These are phyloP conservation scores for Oxyruncus cristatus DNA, from an alignment of 2,113 vertebrate genomes.

Conservation along the genomic window DNA sequence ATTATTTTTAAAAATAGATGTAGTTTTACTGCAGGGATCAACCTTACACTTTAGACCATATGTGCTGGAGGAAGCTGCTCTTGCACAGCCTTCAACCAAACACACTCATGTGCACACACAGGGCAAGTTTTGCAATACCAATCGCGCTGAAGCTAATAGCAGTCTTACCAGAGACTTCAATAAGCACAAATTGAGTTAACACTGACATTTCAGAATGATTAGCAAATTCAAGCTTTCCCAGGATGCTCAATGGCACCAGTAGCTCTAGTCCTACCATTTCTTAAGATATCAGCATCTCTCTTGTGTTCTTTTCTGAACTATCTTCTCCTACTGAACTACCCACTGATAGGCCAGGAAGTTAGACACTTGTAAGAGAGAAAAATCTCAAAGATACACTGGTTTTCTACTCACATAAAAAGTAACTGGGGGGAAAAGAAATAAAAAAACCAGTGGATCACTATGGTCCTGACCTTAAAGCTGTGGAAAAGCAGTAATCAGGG, in stretches of 20 bases:
- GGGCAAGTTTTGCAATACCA: neutral
- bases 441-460: neutral
- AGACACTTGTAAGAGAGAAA: neutral
- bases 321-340: neutral
- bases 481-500: neutral
- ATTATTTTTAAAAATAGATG: conserved; percentile 64
- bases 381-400: neutral
- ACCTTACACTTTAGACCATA: neutral
- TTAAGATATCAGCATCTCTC: neutral
- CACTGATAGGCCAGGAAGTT: neutral
- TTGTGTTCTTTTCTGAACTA: neutral
- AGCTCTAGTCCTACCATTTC: neutral
- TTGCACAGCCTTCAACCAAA: neutral
- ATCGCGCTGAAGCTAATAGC: neutral
- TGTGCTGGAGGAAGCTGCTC: neutral
- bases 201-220: neutral
- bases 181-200: neutral
- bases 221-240: neutral
- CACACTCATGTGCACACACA: rapidly evolving
- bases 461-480: neutral
- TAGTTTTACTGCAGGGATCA: conserved; percentile 25
- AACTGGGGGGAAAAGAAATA: rapidly evolving
- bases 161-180: neutral
- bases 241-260: neutral
- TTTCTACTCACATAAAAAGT: neutral